Evolutionary conservation across 2,888 invertebrate species (phyloP), one percentile per base, ranked within the genome.

Genomic region (Rugalucina vietnamica): DNA sequence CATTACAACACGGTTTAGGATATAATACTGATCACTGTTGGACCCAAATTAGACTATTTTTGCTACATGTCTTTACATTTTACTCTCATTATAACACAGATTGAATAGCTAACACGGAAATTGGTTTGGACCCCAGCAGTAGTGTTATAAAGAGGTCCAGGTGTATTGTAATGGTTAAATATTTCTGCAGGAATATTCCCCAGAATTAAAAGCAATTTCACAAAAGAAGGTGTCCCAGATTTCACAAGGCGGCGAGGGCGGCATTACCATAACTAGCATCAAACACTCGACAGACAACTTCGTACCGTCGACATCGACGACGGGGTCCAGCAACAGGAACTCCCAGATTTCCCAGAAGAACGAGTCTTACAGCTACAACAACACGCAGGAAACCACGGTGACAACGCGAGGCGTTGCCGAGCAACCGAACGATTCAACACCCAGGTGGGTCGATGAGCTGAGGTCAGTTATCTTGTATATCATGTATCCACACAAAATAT

Each of bases 221-320:
- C 90, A 90, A 84, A 93, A 92, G 82, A 93, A 93, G 79, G 88
- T 87, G 37, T 88, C 91, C 14, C 90, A 90, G 77, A 83, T 90
- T 12, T 70, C 82, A 21, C 84, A 78, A 24, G 84, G 84, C 49
- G 91, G 84, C 60, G 84, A 84, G 24, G 94, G 93, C 5, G 93
- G 93, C 27, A 93, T 95, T 73, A 95, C 94, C 3, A 91, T 95
- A 21, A 95, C 95, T n/a, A 92, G 93, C 80, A 93, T 95, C 86
- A 93, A 91, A 78, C 93, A 93, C 83, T 88, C 89, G 36, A 87
- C 86, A 29, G 91, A 91, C 39, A 76, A 81, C 54, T 87, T 83
- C 36, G 79, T 82, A 18, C 81, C 81, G 32, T 37, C 79, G 1
- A 65, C 72, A 29, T 36, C 21, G 12, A 21, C 49, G 2, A 29